Evolutionary conservation across 2,888 invertebrate species (phyloP), one percentile per base, ranked within the genome.

Genomic region (Plebejus argus): DNA sequence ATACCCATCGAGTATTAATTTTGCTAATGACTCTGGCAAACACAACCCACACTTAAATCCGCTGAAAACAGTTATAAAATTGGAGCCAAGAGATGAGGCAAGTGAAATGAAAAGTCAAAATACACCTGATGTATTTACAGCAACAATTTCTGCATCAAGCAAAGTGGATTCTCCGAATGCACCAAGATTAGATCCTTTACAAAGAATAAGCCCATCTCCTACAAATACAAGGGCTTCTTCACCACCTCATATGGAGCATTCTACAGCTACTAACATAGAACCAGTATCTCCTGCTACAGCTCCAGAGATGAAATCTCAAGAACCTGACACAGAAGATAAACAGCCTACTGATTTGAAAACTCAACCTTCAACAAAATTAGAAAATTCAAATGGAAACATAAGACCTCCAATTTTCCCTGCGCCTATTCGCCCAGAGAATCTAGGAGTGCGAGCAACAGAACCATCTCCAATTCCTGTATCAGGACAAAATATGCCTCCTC

Each of bases 61-160:
- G 77, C 83, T 94, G 66, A 94, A 94, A 83, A 94, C 94, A 78
- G 92, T 94, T 18, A 94, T 94, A 77, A 94, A 94, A 83, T 85
- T 94, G 79, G 94, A 94, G 83, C 94, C 94, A 15, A 88, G 94
- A 84, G 94, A 94, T 89, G 94, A 94, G 84, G 80, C 89, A 61
- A 87, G 79, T 84, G 94, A 94, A 82, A 86, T 93, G 85, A 94
- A 94, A 82, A 91, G 85, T 85, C 92, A 91, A 83, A 93, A 92
- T 81, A 91, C 91, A 78, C 90, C 94, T 80, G 94, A 94, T 86
- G 91, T 94, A 76, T 94, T 94, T 80, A 94, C 94, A 80, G 94
- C 94, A 76, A 94, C 94, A 74, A 91, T 94, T 82, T 89, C 93
- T 78, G 86, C 90, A 76, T 90, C 86, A 8, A 91, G 86, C 82